Conservation (phyloP, 2,113 vertebrate species). For the Tamias sibiricus region DNA sequence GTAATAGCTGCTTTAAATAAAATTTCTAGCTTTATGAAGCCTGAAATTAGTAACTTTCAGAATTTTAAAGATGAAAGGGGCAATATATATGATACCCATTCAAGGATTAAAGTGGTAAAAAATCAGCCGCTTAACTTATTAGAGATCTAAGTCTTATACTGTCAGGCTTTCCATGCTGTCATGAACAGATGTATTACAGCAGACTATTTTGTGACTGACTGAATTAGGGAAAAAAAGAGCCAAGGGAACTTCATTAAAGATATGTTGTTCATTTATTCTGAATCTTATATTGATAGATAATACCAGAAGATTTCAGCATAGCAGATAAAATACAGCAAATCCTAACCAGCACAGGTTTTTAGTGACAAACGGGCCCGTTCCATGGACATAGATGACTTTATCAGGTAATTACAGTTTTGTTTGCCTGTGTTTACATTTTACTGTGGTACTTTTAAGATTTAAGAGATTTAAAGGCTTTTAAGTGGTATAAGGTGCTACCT, state of each 20-base stretch:
- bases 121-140: background rate
- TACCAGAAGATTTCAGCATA: slow-evolving; percentile 95
- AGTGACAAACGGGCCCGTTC: slow-evolving; percentile 94
- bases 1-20: slow-evolving; percentile 7
- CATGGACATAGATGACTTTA: slow-evolving; percentile 99
- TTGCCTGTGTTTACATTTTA: slow-evolving; percentile 66
- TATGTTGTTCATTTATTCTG: slow-evolving; percentile 76
- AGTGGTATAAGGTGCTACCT: slow-evolving; percentile 72
- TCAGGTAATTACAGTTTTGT: slow-evolving; percentile 90
- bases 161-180: slow-evolving; percentile 22
- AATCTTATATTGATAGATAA: slow-evolving; percentile 88
- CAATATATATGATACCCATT: background rate
- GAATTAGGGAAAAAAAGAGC: slow-evolving; percentile 57
- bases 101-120: background rate
- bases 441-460: slow-evolving; percentile 61
- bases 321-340: slow-evolving; percentile 92
- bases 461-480: slow-evolving; percentile 76
- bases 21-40: background rate
- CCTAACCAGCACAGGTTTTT: slow-evolving; percentile 92
- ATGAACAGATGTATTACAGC: slow-evolving; percentile 4
- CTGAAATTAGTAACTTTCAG: background rate
- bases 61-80: slow-evolving; percentile 34
- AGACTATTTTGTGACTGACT: slow-evolving; percentile 44
- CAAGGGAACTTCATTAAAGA: slow-evolving; percentile 77
- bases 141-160: background rate